These are phyloP conservation scores for Acanthaster planci DNA, from an alignment of 35 echinoderm and acorn worm species.

Conservation along the genomic window DNA sequence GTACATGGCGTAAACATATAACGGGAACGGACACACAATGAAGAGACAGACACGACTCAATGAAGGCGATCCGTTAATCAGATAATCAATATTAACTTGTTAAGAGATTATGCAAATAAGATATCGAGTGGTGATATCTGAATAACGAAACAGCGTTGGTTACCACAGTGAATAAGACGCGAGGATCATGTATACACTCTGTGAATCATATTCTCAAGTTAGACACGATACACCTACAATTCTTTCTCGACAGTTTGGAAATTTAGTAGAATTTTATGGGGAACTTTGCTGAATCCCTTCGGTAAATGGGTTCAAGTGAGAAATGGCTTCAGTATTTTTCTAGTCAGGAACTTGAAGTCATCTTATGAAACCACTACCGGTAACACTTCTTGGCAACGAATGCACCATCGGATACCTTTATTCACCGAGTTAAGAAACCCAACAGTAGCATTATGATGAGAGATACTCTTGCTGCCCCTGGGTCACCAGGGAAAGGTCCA, in stretches of 20 bases:
- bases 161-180: constrained; percentile 16
- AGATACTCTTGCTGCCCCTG: constrained; percentile 7
- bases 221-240: too few species aligned
- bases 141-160: neutral
- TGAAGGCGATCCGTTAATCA: neutral
- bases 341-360: too few species aligned
- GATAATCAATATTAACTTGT: constrained; percentile 27
- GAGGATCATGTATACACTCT: neutral
- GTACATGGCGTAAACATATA: neutral
- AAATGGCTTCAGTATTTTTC: too few species aligned
- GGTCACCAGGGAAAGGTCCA: neutral
- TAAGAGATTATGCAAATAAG: constrained; percentile 26
- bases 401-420: neutral
- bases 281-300: too few species aligned
- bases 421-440: neutral
- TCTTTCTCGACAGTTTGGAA: too few species aligned
- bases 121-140: constrained; percentile 4
- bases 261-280: too few species aligned
- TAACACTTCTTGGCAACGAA: neutral
- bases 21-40: neutral
- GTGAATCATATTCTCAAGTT: neutral
- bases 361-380: too few species aligned
- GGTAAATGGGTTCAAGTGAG: too few species aligned
- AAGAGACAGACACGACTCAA: neutral
- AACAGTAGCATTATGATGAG: neutral